phyloP scores from a whole-genome alignment of 92 coral and sea anemone genomes.

The Isaurus tuberculatus region DNA sequence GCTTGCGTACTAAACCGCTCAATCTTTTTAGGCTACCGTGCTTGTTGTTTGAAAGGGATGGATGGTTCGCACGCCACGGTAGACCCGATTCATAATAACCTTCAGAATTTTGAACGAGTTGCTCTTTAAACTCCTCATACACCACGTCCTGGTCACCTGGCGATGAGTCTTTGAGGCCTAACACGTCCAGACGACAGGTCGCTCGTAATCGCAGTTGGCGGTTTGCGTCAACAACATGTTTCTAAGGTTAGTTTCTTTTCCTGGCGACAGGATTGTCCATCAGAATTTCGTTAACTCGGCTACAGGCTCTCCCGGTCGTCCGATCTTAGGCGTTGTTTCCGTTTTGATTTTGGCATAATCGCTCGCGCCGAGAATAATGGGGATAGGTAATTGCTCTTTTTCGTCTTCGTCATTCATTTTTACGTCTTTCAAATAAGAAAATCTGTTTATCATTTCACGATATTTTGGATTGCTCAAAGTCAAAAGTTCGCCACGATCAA shows the following conservation, averaged over 20 bases:
- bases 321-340: slow-evolving; percentile 19
- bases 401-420: slow-evolving; percentile 67
- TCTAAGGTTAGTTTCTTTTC: slow-evolving; percentile 1
- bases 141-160: slow-evolving; percentile 2
- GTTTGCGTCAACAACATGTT: slow-evolving; percentile 34
- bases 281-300: slow-evolving; percentile 37
- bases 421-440: slow-evolving; percentile 52
- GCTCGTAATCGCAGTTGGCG: slow-evolving; percentile 7
- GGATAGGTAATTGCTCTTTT: slow-evolving; percentile 68
- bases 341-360: slow-evolving; percentile 49
- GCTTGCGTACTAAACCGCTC: slow-evolving; percentile 16
- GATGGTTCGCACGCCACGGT: slow-evolving; percentile 33
- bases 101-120: not conserved
- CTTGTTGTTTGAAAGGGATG: slow-evolving; percentile 24
- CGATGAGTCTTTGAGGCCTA: slow-evolving; percentile 15
- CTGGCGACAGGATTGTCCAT: slow-evolving; percentile 24
- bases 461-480: slow-evolving; percentile 47
- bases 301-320: slow-evolving; percentile 49
- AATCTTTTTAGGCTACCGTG: slow-evolving; percentile 36
- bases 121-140: slow-evolving; percentile 28
- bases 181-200: slow-evolving; percentile 27
- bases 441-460: slow-evolving; percentile 38
- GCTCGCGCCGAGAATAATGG: slow-evolving; percentile 48
- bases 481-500: slow-evolving; percentile 59
- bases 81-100: slow-evolving; percentile 20